phyloP scores from a whole-genome alignment of 2,797 vertebrate genomes.

The Rhinoraja longicauda region DNA sequence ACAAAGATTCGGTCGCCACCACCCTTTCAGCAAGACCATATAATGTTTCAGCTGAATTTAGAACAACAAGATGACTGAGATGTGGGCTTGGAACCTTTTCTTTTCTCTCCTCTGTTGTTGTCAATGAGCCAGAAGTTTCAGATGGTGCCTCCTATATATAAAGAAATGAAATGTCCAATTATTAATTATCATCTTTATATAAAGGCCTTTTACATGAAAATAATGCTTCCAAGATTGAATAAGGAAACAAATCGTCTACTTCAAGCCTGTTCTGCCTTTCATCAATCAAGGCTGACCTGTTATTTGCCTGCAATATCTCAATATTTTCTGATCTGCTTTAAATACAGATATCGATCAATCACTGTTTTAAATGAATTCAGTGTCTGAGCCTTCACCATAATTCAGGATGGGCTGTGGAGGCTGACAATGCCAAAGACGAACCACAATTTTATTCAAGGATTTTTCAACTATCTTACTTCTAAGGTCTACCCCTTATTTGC shows the following conservation, averaged over 20 bases:
- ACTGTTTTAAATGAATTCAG: too few species aligned
- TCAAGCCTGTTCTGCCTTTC: too few species aligned
- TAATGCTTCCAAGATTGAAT: background rate
- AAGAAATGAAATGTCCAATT: background rate
- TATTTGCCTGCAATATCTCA: too few species aligned
- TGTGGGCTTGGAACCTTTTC: constrained; percentile 95
- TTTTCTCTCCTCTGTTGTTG: constrained; percentile 81
- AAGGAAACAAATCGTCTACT: background rate
- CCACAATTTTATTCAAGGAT: too few species aligned
- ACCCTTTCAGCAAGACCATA: constrained; percentile 91
- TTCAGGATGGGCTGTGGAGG: too few species aligned
- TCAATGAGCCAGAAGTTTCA: constrained; percentile 67
- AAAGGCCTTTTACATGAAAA: background rate
- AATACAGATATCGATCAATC: too few species aligned
- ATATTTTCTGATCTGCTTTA: too few species aligned
- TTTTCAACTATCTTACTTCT: too few species aligned
- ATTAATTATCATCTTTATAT: background rate
- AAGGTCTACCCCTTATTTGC: too few species aligned
- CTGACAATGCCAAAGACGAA: too few species aligned
- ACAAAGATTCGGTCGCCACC: constrained; percentile 95
- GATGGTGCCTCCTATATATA: constrained; percentile 66
- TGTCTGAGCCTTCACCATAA: too few species aligned
- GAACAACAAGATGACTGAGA: constrained; percentile 84
- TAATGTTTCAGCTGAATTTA: constrained; percentile 73
- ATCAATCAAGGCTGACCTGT: too few species aligned